Conservation (phyloP, 2,113 vertebrate species). For the Garra rufa region DNA sequence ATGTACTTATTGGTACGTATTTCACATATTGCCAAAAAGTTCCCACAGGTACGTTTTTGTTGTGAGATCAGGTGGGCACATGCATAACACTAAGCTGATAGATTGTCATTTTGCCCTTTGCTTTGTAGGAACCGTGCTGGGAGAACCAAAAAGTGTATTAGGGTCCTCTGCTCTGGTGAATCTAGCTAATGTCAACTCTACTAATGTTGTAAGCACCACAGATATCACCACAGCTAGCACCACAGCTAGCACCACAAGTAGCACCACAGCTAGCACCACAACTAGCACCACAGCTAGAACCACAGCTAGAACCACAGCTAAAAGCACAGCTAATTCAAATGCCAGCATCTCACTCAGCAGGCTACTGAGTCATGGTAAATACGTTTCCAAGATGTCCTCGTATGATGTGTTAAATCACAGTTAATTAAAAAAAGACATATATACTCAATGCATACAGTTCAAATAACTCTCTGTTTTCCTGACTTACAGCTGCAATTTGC, state of each 20-base stretch:
- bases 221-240: neutral
- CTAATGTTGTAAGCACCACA: neutral
- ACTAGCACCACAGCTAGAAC: neutral
- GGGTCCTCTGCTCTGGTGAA: neutral
- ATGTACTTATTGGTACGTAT: too few relatives aligned
- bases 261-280: neutral
- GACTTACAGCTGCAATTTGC: neutral
- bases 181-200: neutral
- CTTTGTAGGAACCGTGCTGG: neutral
- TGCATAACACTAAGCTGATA: neutral
- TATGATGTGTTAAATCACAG: neutral
- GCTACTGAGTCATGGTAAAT: neutral
- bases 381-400: neutral
- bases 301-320: neutral
- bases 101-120: neutral
- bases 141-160: neutral
- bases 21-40: too few relatives aligned
- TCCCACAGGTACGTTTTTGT: too few relatives aligned
- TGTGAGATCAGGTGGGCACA: neutral
- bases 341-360: neutral
- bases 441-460: neutral
- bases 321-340: neutral
- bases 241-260: neutral
- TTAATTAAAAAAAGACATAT: neutral
- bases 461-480: neutral